Evolutionary conservation across 2,888 invertebrate species (phyloP).

Genomic region (Selenia dentaria): DNA sequence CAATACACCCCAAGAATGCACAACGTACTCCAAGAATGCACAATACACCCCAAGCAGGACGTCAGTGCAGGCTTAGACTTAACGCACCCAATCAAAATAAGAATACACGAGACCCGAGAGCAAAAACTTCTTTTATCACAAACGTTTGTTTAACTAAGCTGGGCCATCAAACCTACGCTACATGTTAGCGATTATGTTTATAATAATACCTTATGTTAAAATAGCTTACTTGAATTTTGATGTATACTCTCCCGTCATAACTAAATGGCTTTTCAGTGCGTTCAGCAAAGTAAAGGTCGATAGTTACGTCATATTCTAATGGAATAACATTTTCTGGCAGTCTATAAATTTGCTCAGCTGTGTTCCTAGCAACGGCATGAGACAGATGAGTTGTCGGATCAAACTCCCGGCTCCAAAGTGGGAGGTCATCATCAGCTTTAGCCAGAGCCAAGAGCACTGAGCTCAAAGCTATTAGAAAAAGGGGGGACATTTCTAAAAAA

Average conservation of each 20-base stretch:
- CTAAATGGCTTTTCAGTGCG: constrained; percentile 60
- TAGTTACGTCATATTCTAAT: constrained; percentile 67
- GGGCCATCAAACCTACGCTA: no score
- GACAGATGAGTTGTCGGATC: constrained; percentile 40
- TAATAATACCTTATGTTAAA: no score
- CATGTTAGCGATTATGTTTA: no score
- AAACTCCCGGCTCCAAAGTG: constrained; percentile 54
- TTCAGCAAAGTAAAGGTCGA: constrained; percentile 69
- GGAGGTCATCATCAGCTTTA: constrained; percentile 54
- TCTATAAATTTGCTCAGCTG: constrained; percentile 52
- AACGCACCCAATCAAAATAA: no score
- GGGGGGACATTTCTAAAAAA: constrained; percentile 54
- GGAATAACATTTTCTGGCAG: constrained; percentile 66
- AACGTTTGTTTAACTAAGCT: no score
- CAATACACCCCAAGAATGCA: no score
- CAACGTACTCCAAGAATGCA: no score
- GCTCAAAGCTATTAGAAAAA: constrained; percentile 37
- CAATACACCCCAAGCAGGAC: no score
- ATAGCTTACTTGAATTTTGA: constrained; percentile 60
- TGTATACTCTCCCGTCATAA: constrained; percentile 63
- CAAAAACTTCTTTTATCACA: no score
- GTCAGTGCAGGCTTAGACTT: no score
- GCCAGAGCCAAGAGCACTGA: constrained; percentile 44
- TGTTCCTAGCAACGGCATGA: constrained; percentile 40
- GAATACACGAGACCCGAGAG: no score